Conservation (phyloP, 2,113 vertebrate genomes). For the Siniperca knerii region DNA sequence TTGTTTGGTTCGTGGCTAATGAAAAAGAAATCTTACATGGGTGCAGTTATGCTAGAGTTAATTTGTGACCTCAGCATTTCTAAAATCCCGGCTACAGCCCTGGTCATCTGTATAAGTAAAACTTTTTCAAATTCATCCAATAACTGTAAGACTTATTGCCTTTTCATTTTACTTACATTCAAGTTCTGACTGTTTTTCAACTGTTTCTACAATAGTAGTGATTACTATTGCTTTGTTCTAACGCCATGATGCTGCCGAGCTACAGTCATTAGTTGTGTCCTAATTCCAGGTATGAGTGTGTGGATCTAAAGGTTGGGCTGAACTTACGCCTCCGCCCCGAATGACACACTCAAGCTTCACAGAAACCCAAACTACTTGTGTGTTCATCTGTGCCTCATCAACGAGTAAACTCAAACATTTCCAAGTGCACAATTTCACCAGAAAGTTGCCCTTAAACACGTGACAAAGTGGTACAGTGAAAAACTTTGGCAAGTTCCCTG, state of each 20-base stretch:
- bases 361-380: conserved; percentile 12
- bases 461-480: background rate
- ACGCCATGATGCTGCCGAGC: background rate
- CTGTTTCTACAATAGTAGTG: background rate
- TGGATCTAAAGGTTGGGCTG: conserved; percentile 38
- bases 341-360: background rate
- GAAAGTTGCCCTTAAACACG: background rate
- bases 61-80: too few species aligned
- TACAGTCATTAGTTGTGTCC: background rate
- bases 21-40: background rate
- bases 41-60: background rate
- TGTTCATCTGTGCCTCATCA: background rate
- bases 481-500: background rate
- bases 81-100: background rate
- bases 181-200: background rate
- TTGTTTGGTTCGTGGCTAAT: background rate
- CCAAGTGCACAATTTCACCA: background rate
- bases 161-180: background rate
- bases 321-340: background rate
- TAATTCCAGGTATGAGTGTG: conserved; percentile 23
- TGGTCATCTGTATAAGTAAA: background rate
- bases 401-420: background rate
- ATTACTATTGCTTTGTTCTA: conserved; percentile 1
- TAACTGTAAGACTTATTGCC: background rate
- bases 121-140: background rate